Evolutionary conservation across 2,797 vertebrate species (phyloP).

Genomic region (Melanotaenia nigrans): DNA sequence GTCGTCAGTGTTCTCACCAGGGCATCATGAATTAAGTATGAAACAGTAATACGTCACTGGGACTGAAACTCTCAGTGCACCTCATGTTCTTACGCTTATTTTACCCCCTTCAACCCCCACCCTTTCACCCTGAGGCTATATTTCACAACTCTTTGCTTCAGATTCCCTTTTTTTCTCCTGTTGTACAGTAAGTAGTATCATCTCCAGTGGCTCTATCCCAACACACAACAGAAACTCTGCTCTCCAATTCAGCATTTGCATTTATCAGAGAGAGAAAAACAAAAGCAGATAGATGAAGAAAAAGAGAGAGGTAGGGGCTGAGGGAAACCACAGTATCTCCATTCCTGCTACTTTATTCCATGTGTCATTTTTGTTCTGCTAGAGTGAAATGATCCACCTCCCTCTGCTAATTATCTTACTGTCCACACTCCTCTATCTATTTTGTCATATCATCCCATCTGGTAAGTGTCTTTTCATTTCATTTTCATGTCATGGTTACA

Average conservation of each 20-base stretch:
- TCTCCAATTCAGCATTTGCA: constrained; percentile 52
- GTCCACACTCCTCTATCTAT: constrained; percentile 6
- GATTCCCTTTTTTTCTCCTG: constrained; percentile 42
- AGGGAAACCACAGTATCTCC: constrained; percentile 34
- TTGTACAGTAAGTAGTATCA: constrained; percentile 42
- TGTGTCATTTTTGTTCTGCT: constrained; percentile 35
- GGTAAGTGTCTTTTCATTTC: constrained; percentile 16
- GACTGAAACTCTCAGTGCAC: constrained; percentile 59
- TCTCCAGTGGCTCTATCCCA: constrained; percentile 33
- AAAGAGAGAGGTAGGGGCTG: constrained; percentile 15
- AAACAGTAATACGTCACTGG: constrained; percentile 77
- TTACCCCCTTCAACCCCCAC: constrained; percentile 19
- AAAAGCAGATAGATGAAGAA: constrained; percentile 13
- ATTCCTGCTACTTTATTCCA: constrained; percentile 33
- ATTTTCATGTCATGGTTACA: constrained; percentile 12
- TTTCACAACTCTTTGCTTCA: constrained; percentile 55
- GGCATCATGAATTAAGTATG: constrained; percentile 81
- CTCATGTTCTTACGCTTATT: constrained; percentile 57
- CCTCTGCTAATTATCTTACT: constrained; percentile 9
- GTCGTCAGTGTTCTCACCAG: constrained; percentile 45
- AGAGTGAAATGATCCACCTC: constrained; percentile 14
- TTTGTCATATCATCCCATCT: constrained; percentile 5
- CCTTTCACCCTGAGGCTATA: constrained; percentile 46
- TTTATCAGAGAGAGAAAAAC: constrained; percentile 35
- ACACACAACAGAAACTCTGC: constrained; percentile 8